Evolutionary conservation across 2,113 vertebrate genomes (phyloP), one percentile per base, ranked within the genome.

Genomic region (Origma solitaria): DNA sequence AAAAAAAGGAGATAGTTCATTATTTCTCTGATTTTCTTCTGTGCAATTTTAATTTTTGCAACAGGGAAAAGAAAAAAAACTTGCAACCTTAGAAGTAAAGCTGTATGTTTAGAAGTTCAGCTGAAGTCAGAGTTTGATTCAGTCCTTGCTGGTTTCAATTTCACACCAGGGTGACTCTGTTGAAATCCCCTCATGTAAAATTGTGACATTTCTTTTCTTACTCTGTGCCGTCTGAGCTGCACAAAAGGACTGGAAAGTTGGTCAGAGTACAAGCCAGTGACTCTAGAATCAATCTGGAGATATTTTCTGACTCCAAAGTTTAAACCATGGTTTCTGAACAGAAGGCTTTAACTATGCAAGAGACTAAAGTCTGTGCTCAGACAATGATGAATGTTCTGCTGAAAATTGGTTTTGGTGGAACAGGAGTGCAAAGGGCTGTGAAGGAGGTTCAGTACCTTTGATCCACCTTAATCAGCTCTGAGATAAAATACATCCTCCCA

Each of bases 191-290:
- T 62, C 3, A 19, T 16, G 11, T 65, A 42, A 49, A 81, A 49
- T 12, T 57, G 24, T 19, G 13, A 21, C 1, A 0, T 31, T 61
- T 65, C 28, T 80, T 73, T 49, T 68, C 3, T 0, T 57, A 57
- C 5, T 69, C n/a, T 76, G 13, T 78, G 24, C 44, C 38, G 19
- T 33, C 72, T 83, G 60, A 76, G 23, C 27, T 60, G n/a, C 5
- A 4, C 3, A 47, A 53, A 15, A 84, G 38, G 28, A 66, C 24
- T 24, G 61, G 31, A 28, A 86, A 65, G 11, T 8, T 33, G 15
- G 21, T 78, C 40, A 69, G 38, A 54, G 54, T 40, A 66, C 3
- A 88, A 44, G 9, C 8, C 15, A 8, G 18, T 24, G 7, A 65
- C 17, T 50, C 57, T 16, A 40, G 24, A 22, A 49, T 57, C 40